Evolutionary conservation across 2,113 vertebrate species (phyloP), one percentile per base, ranked within the genome.

Genomic region (Rallus limicola): DNA sequence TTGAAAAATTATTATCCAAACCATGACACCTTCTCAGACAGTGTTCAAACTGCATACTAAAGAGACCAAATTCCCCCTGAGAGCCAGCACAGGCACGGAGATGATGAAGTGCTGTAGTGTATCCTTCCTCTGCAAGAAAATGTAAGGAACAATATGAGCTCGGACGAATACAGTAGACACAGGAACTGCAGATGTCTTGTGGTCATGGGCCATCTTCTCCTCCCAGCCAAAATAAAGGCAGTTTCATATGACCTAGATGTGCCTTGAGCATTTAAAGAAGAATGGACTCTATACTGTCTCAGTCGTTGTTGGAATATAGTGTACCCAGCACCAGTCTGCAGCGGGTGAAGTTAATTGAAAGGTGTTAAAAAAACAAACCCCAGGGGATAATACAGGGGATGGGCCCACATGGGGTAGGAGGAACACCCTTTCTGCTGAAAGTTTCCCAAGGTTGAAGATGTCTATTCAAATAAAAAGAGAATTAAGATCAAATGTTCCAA

Each of bases 1-100:
- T 96, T 95, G 91, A 96, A 97, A 96, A 97, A 92, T 89, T 6
- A 92, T 95, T 95, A 91, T 85, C 95, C 88, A 76, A 92, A 92
- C 71, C 74, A 74, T 69, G 31, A 80, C 17, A 16, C 71, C 80
- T 96, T 93, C 94, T 90, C 86, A 96, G 94, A 88, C 75, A 81
- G 71, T 14, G 48, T 65, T 88, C 85, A 94, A 92, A 82, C 92
- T 67, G 95, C 93, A 93, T 96, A 91, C 86, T 92, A 80, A 81
- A 50, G 17, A 79, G 82, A 72, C 62, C 64, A 82, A 10, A 80
- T 69, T 92, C 92, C 70, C 79, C 92, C 88, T 0, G 17, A 81
- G 89, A 97, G 82, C 44, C 84, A 90, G 82, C 59, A 77, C 20
- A 84, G 67, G 59, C 91, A 67, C 34, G 52, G 44, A 53, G 56